These are phyloP conservation scores for Lepidurus packardi DNA, from an alignment of 1,140 invertebrate species.

Conservation along the genomic window DNA sequence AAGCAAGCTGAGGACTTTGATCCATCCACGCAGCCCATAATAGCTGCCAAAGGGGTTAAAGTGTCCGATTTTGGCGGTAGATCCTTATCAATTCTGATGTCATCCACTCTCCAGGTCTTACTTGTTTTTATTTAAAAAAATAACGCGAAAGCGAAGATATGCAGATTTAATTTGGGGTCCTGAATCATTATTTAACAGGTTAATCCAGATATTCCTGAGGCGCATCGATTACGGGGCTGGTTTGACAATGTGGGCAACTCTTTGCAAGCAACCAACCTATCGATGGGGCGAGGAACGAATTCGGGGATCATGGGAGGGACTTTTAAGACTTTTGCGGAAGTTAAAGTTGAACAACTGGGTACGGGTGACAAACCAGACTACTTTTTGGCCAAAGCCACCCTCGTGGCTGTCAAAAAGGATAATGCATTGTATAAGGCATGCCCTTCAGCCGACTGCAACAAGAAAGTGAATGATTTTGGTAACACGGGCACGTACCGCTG, in stretches of 20 bases:
- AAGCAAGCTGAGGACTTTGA: conserved; percentile 76
- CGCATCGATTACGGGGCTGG: conserved; percentile 81
- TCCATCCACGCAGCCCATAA: conserved; percentile 63
- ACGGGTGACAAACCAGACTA: conserved; percentile 68
- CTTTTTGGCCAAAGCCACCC: conserved; percentile 62
- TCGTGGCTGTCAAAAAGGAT: conserved; percentile 64
- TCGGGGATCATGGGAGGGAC: conserved; percentile 38
- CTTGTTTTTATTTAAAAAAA: conserved; percentile 18
- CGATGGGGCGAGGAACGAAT: conserved; percentile 44
- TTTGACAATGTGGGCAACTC: conserved; percentile 68
- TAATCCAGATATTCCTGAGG: conserved; percentile 84
- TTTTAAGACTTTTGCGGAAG: conserved; percentile 62
- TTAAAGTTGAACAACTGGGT: conserved; percentile 58
- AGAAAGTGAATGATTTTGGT: conserved; percentile 63
- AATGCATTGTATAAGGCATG: conserved; percentile 87
- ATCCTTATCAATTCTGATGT: conserved; percentile 53
- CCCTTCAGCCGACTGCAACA: conserved; percentile 77
- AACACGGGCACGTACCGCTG: conserved; percentile 83
- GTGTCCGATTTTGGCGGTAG: conserved; percentile 72
- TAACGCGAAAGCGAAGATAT: too few relatives aligned
- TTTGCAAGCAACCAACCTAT: conserved; percentile 57
- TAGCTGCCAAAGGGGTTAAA: conserved; percentile 72
- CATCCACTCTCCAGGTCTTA: conserved; percentile 40
- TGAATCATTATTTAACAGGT: conserved; percentile 51
- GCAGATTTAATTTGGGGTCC: background rate